Evolutionary conservation across 2,113 vertebrate species (phyloP).

Genomic region (Engraulis encrasicolus): DNA sequence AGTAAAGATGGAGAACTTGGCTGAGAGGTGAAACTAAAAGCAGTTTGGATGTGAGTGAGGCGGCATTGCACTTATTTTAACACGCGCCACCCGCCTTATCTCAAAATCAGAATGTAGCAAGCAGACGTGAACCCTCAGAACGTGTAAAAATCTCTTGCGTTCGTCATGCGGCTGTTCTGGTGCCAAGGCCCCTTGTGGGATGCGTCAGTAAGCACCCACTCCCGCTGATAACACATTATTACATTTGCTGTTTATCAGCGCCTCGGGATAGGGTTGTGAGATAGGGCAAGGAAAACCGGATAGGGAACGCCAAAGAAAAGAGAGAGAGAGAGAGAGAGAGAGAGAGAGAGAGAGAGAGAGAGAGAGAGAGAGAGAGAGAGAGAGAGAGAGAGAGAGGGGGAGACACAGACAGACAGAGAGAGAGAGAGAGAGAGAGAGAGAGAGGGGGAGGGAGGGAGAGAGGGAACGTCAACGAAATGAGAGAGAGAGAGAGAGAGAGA

Average conservation of each 20-base stretch:
- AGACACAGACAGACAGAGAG: too few species aligned
- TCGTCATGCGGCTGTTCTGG: neutral
- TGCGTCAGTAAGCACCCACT: conserved; percentile 8
- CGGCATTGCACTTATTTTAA: neutral
- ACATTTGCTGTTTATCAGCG: conserved; percentile 1
- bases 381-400: neutral
- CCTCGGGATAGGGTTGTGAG: neutral
- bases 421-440: neutral
- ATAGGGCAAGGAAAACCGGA: neutral
- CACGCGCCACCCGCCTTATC: neutral
- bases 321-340: neutral
- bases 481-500: neutral
- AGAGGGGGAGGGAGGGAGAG: neutral
- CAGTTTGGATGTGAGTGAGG: neutral
- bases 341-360: too few species aligned
- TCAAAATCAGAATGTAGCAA: neutral
- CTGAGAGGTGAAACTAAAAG: neutral
- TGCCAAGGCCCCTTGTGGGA: neutral
- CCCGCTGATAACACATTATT: conserved; percentile 14
- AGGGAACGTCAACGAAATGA: neutral
- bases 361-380: neutral
- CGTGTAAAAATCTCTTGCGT: neutral
- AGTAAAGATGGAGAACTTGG: neutral
- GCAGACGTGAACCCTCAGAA: neutral
- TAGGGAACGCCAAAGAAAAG: neutral